Base-by-base conservation (phyloP, 2,113 vertebrate genomes). In the Actenoides hombroni region DNA sequence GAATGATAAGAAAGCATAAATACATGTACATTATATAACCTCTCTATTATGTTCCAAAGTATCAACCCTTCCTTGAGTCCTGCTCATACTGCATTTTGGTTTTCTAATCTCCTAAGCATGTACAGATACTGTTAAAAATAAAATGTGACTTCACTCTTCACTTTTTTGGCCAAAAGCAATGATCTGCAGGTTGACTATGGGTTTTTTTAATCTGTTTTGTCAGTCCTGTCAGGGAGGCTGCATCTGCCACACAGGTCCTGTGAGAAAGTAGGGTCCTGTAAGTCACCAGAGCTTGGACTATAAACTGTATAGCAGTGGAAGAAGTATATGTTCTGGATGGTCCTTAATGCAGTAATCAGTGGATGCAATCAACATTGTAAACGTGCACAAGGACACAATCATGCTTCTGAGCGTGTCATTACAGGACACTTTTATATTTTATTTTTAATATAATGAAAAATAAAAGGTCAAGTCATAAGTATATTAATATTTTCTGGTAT, bases 361-460 rank as follows among this genome's bases (percentile, higher is more conserved):
- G 37, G 3, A 24, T 74, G 10, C 19, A 67, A 42, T n/a, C 29
- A 61, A 23, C 4, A 3, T 12, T 57, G 14, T 16, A 49, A 80
- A 44, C 10, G 8, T 74, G 57, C 0, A 1, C 16, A 83, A 60
- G 53, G 9, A 76, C 74, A 39, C 0, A 0, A 12, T 48, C 23
- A 76, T 42, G 6, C 4, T 73, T 74, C 61, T 80, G 11, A 73
- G 10, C 5, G 69, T 44, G 81, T 53, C 5, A 67, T 70, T 54
- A 51, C 0, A 28, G 46, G 67, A 44, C 17, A 31, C 14, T 48
- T 48, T 48, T 19, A 20, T 33, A 31, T 39, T 60, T 31, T 44
- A 18, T 59, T 78, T 33, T 14, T 5, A 40, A n/a, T 35, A 61
- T 9, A 5, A 48, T 49, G 13, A 65, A 74, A 61, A 90, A 5